These are phyloP conservation scores for Holotrichia oblita DNA, from an alignment of 1,140 invertebrate species.

Conservation along the genomic window DNA sequence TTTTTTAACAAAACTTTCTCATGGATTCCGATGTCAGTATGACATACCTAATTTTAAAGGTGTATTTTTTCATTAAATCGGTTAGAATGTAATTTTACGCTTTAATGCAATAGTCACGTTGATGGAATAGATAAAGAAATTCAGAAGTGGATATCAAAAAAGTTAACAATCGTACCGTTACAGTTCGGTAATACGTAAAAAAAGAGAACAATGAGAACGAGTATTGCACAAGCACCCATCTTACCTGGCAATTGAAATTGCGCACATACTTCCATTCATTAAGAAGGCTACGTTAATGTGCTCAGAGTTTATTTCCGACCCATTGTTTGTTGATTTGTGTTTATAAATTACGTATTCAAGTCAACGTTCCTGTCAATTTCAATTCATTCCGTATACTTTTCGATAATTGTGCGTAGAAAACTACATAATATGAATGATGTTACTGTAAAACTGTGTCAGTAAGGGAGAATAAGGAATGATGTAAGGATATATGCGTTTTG, in stretches of 20 bases:
- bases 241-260: neutral
- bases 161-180: neutral
- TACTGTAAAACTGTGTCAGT: conserved; percentile 26
- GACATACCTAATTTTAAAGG: neutral
- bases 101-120: neutral
- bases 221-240: neutral
- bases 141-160: neutral
- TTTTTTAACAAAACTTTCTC: neutral
- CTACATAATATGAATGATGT: conserved; percentile 19
- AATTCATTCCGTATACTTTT: conserved; percentile 23
- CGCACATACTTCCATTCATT: conserved; percentile 11
- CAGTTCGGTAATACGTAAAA: neutral
- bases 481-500: neutral
- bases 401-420: conserved; percentile 31
- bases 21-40: neutral
- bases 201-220: conserved; percentile 1
- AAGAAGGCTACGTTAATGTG: conserved; percentile 19
- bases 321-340: conserved; percentile 10
- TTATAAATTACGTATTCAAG: conserved; percentile 17
- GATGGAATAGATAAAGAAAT: neutral
- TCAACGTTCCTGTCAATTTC: neutral
- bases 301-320: neutral
- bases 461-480: neutral
- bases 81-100: neutral
- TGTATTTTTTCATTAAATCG: neutral